These are phyloP conservation scores for Agraylea sexmaculata DNA, from an alignment of 1,140 invertebrate species.

Conservation along the genomic window DNA sequence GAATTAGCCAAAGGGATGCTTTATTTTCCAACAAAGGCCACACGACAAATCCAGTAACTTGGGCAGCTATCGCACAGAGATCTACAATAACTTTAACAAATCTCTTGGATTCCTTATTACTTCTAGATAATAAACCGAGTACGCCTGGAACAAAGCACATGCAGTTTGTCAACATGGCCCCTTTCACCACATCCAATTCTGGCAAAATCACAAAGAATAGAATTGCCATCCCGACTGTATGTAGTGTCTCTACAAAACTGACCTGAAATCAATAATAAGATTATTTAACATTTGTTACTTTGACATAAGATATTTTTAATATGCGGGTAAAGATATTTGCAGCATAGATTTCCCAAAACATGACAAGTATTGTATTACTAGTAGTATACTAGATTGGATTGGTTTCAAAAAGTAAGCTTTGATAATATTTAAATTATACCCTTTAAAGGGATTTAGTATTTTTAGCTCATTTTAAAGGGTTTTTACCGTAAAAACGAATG, in stretches of 20 bases:
- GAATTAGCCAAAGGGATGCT: conserved; percentile 69
- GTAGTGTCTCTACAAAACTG: conserved; percentile 73
- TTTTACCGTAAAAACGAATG: too few relatives aligned
- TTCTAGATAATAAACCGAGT: conserved; percentile 63
- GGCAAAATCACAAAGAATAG: conserved; percentile 81
- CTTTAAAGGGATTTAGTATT: too few relatives aligned
- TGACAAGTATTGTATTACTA: too few relatives aligned
- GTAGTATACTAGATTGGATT: too few relatives aligned
- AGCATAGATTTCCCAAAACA: neutral
- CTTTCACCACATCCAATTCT: conserved; percentile 82
- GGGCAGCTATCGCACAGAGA: conserved; percentile 66
- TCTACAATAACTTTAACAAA: conserved; percentile 73
- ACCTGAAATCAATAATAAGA: conserved; percentile 37
- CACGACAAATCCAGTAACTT: conserved; percentile 78
- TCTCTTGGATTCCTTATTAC: conserved; percentile 65
- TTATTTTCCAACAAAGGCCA: conserved; percentile 72
- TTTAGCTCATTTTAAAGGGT: too few relatives aligned
- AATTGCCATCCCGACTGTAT: conserved; percentile 72
- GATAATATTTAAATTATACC: too few relatives aligned
- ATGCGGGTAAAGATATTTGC: neutral
- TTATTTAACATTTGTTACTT: neutral
- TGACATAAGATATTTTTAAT: neutral
- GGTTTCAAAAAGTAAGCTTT: too few relatives aligned
- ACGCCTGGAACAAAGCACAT: conserved; percentile 73
- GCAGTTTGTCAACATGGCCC: conserved; percentile 88